Evolutionary conservation across 2,113 vertebrate genomes (phyloP), one percentile per base, ranked within the genome.

Genomic region (Columbina picui): DNA sequence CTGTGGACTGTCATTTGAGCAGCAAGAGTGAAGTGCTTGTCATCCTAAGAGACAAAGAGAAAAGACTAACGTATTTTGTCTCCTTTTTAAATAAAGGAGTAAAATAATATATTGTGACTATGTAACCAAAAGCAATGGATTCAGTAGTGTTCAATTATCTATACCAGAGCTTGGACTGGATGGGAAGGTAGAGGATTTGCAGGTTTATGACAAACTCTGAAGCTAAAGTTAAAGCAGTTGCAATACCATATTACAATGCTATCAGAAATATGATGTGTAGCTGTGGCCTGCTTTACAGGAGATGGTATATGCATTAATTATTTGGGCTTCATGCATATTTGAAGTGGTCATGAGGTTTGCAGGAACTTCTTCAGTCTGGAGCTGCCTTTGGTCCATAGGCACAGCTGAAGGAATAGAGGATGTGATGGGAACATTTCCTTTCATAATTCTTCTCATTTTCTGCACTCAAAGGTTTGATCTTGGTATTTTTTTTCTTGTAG

Each of bases 111-210:
- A 36, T 60, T 71, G 57, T 41, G 7, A 41, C 22, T 34, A 3
- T 0, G 0, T 43, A 30, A 21, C 18, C 20, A 30, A 59, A n/a
- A 67, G 49, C n/a, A 4, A 6, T 5, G 30, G 21, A 9, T 39
- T 29, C 55, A 18, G 11, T 34, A 22, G 17, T 0, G 16, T 13
- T 5, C 5, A 7, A 7, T 53, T 39, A 17, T 12, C 67, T 43
- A 4, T n/a, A 5, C 23, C 32, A 32, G 47, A 55, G 8, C 41
- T 13, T 3, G 5, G 34, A 5, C 22, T 29, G 25, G 20, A 2
- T 8, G 5, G 22, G 0, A 41, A 21, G 53, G 4, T 0, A 0
- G 38, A 23, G 53, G 6, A 14, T 34, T 45, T 47, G 29, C 52
- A 82, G 52, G 14, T 8, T 76, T n/a, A 65, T 86, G 57, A 8